These are phyloP conservation scores for Heliconius cydno DNA, from an alignment of 2,888 invertebrate species.

Conservation along the genomic window DNA sequence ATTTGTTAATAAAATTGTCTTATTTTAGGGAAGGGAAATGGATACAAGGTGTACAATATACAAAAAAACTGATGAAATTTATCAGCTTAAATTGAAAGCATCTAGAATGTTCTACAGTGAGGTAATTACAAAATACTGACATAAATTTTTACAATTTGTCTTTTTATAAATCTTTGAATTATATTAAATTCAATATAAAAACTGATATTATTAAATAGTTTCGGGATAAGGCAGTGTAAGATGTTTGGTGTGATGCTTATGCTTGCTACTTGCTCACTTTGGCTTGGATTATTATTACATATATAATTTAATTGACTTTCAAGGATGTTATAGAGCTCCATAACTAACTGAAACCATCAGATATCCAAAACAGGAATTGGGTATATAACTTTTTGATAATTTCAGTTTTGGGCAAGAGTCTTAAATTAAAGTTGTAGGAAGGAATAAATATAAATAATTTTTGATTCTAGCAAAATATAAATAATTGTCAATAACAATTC, in stretches of 20 bases:
- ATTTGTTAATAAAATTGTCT: conserved; percentile 27
- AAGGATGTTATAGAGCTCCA: too few species aligned
- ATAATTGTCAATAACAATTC: too few species aligned
- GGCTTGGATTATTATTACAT: conserved; percentile 61
- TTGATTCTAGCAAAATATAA: too few species aligned
- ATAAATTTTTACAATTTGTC: background rate
- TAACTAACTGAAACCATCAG: too few species aligned
- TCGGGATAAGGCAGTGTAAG: conserved; percentile 56
- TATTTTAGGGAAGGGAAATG: conserved; percentile 91
- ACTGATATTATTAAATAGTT: conserved; percentile 47
- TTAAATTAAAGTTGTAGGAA: too few species aligned
- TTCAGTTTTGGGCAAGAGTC: too few species aligned
- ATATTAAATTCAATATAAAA: conserved; percentile 29
- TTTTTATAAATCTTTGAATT: conserved; percentile 32
- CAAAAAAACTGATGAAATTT: conserved; percentile 98
- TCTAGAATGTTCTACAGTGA: conserved; percentile 96
- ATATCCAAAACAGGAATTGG: too few species aligned
- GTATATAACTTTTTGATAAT: too few species aligned
- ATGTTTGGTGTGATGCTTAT: conserved; percentile 49
- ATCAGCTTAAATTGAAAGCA: conserved; percentile 98
- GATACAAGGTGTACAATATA: conserved; percentile 98
- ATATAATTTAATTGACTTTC: too few species aligned
- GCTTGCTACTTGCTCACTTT: conserved; percentile 50
- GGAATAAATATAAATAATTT: too few species aligned
- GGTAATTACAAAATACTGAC: conserved; percentile 62